Evolutionary conservation across 2,888 invertebrate species (phyloP).

Genomic region (Platycheirus albimanus): DNA sequence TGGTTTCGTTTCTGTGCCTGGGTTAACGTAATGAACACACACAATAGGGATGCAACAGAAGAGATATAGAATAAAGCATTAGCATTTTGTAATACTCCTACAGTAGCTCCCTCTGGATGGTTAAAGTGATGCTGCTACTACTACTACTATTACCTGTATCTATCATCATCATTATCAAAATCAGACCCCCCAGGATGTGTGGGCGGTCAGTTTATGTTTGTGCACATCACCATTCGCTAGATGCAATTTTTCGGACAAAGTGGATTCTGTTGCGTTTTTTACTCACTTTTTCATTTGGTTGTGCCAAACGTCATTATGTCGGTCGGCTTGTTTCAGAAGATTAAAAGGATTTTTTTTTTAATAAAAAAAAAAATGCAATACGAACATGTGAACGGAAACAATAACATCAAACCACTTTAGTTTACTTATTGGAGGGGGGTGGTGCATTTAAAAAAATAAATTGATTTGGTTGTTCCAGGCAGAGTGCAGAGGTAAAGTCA

Average conservation of each 20-base stretch:
- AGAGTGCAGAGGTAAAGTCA: no score
- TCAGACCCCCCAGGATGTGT: not conserved
- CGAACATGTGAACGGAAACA: not conserved
- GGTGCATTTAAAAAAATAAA: no score
- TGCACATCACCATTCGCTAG: conserved; percentile 7
- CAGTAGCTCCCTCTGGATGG: conserved; percentile 7
- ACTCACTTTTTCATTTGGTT: not conserved
- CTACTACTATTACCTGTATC: conserved; percentile 27
- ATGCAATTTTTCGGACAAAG: conserved; percentile 29
- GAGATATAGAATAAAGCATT: conserved; percentile 14
- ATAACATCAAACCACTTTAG: not conserved
- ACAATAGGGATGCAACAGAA: conserved; percentile 64
- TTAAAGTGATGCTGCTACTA: conserved; percentile 29
- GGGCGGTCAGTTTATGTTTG: conserved; percentile 4
- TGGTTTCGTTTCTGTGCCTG: not conserved
- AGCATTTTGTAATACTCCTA: conserved; percentile 36
- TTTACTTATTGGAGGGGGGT: no score
- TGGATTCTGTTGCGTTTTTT: conserved; percentile 28
- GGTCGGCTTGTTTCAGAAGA: not conserved
- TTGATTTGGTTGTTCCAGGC: no score
- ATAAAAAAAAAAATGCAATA: not conserved
- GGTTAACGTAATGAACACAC: conserved; percentile 54
- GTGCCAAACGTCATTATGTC: not conserved
- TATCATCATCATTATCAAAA: conserved; percentile 4
- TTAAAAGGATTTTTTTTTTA: not conserved